Evolutionary conservation across 2,113 vertebrate genomes (phyloP), one percentile per base, ranked within the genome.

Genomic region (Daphoenositta chrysoptera): DNA sequence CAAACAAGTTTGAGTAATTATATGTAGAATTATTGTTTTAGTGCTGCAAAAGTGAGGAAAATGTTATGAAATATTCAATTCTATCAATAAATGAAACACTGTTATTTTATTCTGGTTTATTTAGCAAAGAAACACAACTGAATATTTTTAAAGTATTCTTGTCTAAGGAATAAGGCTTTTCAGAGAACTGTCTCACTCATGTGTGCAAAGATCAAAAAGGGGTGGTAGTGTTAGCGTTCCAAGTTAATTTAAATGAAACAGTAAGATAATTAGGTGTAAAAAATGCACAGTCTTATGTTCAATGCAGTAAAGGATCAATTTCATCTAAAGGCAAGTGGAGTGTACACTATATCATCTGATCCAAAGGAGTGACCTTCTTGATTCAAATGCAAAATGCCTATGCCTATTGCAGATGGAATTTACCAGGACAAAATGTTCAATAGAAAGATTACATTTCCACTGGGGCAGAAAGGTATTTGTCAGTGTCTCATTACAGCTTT

Each of bases 401-500:
- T 83, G 95, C 88, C 94, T 97, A 48, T 53, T 90, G 84, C 94
- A 97, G 97, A 97, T 93, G 83, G 97, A 97, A 98, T 97, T 97
- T 96, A 88, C 95, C 77, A 91, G 96, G 94, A 97, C 87, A 97
- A 97, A 97, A 96, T 83, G 96, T 96, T 97, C 97, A 97, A 97
- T 72, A 96, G 97, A 94, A 98, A 97, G 97, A 97, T 98, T 97
- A 96, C 97, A 97, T 97, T 98, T 98, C 96, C 98, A 98, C 89
- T 97, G 97, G 97, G 97, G 98, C 98, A 98, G 98, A 98, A 98
- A 97, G 93, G 94, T 96, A 98, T 98, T 97, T 98, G 96, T 96
- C 96, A 95, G 98, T 96, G 96, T 97, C 97, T 98, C 93, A 96
- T 97, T 97, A 97, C 96, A 96, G 95, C 96, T 97, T 96, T 66